A percentile compares a stretch with the other conserved stretches of the same genome.
Conservation (phyloP, 2,888 invertebrate species). For the Neoitamus cyanurus region DNA sequence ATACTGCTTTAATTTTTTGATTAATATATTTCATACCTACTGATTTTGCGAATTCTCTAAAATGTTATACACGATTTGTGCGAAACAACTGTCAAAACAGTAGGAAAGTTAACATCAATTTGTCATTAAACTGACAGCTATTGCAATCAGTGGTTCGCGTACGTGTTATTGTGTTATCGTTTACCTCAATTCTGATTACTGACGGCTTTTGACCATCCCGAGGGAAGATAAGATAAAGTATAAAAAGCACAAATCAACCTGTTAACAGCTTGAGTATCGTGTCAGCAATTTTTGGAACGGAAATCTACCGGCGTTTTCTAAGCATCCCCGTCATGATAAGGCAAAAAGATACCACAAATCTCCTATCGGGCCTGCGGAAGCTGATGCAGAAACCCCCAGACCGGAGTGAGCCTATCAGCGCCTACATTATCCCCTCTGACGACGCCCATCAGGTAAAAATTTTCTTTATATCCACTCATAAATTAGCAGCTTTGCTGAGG, state of each 20-base stretch:
- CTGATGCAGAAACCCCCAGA: constrained; percentile 58
- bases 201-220: background rate
- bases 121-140: background rate
- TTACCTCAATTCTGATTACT: background rate
- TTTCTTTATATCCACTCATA: background rate
- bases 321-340: background rate
- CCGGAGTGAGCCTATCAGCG: constrained; percentile 68
- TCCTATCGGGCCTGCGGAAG: constrained; percentile 59
- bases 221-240: background rate
- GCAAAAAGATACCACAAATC: constrained; percentile 59
- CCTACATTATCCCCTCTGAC: constrained; percentile 79
- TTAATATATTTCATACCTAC: too few relatives aligned
- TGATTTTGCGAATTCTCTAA: too few relatives aligned
- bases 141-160: background rate
- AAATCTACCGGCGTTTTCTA: background rate
- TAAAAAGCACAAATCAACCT: background rate
- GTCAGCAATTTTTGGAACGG: background rate
- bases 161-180: background rate
- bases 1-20: too few relatives aligned
- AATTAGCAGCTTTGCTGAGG: background rate
- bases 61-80: too few relatives aligned
- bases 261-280: background rate
- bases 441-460: constrained; percentile 76
- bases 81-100: background rate
- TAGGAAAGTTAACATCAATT: background rate